A percentile compares a stretch with the other conserved stretches of the same genome.
Evolutionary conservation across 2,797 vertebrate genomes (phyloP).

Genomic region (Hirundo rustica): DNA sequence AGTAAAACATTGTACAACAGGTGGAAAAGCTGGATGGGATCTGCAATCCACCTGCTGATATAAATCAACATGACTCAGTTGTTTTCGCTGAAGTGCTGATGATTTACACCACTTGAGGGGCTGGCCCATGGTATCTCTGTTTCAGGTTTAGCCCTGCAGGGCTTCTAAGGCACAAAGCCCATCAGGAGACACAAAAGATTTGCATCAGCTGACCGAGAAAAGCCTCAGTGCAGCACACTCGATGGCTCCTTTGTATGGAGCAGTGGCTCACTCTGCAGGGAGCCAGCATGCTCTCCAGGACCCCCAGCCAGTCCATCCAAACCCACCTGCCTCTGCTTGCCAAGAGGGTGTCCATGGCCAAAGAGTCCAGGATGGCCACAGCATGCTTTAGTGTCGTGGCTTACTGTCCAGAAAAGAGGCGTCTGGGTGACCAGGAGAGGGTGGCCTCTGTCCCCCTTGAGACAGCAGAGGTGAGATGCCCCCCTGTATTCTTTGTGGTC

Average conservation of each 20-base stretch:
- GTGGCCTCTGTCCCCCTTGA: not conserved
- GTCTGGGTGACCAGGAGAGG: rapidly evolving
- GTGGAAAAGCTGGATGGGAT: not conserved
- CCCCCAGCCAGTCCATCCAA: not conserved
- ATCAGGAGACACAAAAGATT: not conserved
- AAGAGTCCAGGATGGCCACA: not conserved
- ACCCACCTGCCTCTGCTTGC: not conserved
- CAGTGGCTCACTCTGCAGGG: rapidly evolving
- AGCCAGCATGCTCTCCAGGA: not conserved
- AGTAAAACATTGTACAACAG: not conserved
- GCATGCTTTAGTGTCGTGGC: not conserved
- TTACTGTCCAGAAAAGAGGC: not conserved
- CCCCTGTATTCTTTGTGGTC: not conserved
- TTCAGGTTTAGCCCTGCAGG: not conserved
- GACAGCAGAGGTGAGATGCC: not conserved
- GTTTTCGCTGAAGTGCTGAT: not conserved
- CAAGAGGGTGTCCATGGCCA: not conserved
- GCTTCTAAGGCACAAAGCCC: not conserved
- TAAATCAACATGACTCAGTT: not conserved
- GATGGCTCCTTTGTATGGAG: not conserved
- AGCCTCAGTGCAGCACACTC: not conserved
- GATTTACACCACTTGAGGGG: not conserved
- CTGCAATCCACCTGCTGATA: not conserved
- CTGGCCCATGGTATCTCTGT: not conserved
- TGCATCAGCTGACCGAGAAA: not conserved